phyloP scores from a whole-genome alignment of 2,797 vertebrate species.

The Denticeps clupeoides region DNA sequence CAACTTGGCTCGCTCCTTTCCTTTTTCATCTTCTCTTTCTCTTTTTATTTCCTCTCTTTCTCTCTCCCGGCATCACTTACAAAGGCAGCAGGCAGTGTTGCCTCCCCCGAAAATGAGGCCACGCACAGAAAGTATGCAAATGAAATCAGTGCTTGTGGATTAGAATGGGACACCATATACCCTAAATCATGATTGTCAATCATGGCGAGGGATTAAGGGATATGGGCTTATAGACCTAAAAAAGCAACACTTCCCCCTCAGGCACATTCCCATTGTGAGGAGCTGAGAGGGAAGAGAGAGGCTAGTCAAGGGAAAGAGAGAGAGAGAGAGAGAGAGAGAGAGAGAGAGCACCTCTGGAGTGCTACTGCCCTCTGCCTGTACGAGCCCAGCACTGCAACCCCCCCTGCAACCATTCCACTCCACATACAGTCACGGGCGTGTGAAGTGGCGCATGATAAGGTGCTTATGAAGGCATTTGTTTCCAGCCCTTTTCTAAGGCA shows the following conservation, averaged over 20 bases:
- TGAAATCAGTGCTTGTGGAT: constrained; percentile 98
- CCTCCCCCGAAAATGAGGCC: constrained; percentile 83
- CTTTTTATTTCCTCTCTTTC: constrained; percentile 37
- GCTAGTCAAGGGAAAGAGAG: constrained; percentile 43
- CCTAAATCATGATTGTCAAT: constrained; percentile 99
- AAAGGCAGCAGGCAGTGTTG: constrained; percentile 63
- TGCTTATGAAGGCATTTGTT: too few species aligned
- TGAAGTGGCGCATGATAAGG: too few species aligned
- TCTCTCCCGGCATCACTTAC: constrained; percentile 68
- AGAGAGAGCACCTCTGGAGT: constrained; percentile 80
- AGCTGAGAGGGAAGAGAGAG: constrained; percentile 65
- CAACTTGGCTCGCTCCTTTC: constrained; percentile 15
- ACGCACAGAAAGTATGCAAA: constrained; percentile 96
- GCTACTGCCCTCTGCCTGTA: constrained; percentile 94
- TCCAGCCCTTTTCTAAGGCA: too few species aligned
- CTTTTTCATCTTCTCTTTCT: constrained; percentile 45
- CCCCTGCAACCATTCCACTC: too few species aligned
- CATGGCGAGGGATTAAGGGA: constrained; percentile 99
- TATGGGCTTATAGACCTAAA: constrained; percentile 99
- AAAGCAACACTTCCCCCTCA: constrained; percentile 96
- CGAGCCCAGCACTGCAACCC: constrained; percentile 47
- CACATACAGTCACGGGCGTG: too few species aligned
- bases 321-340: too few species aligned
- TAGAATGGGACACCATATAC: constrained; percentile 97
- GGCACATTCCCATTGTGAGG: constrained; percentile 94